Base-by-base conservation (phyloP, 1,140 invertebrate species). In the Magallana gigas region DNA sequence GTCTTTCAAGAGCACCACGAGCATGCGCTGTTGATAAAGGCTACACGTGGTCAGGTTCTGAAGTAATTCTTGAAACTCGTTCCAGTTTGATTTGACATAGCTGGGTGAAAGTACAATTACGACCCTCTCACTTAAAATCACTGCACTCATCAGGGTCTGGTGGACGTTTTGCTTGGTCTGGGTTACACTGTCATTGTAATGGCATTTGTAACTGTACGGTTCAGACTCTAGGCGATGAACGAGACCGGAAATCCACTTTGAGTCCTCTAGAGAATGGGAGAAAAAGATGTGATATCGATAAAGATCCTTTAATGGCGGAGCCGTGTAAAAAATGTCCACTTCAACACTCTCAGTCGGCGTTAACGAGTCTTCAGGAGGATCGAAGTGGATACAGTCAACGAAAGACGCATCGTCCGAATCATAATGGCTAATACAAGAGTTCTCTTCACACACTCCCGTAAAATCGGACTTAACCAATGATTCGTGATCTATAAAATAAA, bases 221-320 rank as follows among this genome's bases (percentile, higher is more conserved):
- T 90, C 89, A 0, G 90, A 86, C 85, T 93, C 90, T 11, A 94
- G 91, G 29, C 90, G 88, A 7, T 90, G 76, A 5, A 93, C 92
- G 11, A 91, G 90, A 14, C 90, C 84, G 85, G 92, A 90, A 16
- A 93, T 92, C 93, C 93, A 94, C 14, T 85, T 87, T 57, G 90
- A 76, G 87, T 94, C 93, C 23, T 91, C 86, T 1, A 91, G 86
- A 71, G 92, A 91, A 89, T 94, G 92, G 0, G 92, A 92, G 85
- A 94, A 92, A 90, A 93, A 94, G 18, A 93, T 89, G 87, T 94
- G 93, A 86, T 92, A 93, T 58, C 92, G 84, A 86, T 93, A 93
- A 5, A 92, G 68, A 48, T 92, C 91, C 83, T 93, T 90, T n/a
- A 94, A 89, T 14, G 91, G 90, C 1, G 92, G 92, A 2, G 92